phyloP scores from a whole-genome alignment of 2,888 invertebrate species.

The Hesperia comma region DNA sequence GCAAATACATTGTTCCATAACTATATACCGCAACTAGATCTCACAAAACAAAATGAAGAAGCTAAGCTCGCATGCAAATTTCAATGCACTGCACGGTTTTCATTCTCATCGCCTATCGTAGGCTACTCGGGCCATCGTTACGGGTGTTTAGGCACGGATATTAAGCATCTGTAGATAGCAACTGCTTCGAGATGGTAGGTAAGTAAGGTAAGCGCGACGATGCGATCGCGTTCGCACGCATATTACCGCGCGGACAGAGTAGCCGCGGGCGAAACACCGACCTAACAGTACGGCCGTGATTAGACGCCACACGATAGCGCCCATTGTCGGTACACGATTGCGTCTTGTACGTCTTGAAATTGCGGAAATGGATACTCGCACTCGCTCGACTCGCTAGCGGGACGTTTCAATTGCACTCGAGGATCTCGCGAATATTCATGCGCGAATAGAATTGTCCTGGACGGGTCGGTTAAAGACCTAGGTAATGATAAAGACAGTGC shows the following conservation, averaged over 20 bases:
- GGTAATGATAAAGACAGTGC: too few relatives aligned
- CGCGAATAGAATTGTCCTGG: constrained; percentile 54
- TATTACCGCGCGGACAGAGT: constrained; percentile 65
- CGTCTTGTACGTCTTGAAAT: constrained; percentile 77
- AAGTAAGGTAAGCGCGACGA: constrained; percentile 61
- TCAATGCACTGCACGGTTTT: constrained; percentile 16
- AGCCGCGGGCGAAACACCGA: constrained; percentile 68
- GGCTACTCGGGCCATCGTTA: constrained; percentile 21
- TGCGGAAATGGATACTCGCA: constrained; percentile 80
- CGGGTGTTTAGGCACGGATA: constrained; percentile 37
- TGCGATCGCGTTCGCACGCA: constrained; percentile 81
- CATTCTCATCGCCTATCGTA: constrained; percentile 14
- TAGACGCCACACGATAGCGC: constrained; percentile 82
- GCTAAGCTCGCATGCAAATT: constrained; percentile 18
- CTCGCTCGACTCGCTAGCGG: constrained; percentile 77
- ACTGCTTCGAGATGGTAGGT: constrained; percentile 45
- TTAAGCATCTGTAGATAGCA: constrained; percentile 43
- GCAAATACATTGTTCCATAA: too few relatives aligned
- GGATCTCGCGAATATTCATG: constrained; percentile 64
- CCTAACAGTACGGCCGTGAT: constrained; percentile 81
- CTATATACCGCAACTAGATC: not conserved
- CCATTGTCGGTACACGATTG: constrained; percentile 82
- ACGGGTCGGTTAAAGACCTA: too few relatives aligned
- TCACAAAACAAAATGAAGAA: constrained; percentile 6
- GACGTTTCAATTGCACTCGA: constrained; percentile 79